Percentiles rank a stretch among this genome's conserved stretches.
Evolutionary conservation across 2,113 vertebrate species (phyloP).

Genomic region (Gymnorhina tibicen): DNA sequence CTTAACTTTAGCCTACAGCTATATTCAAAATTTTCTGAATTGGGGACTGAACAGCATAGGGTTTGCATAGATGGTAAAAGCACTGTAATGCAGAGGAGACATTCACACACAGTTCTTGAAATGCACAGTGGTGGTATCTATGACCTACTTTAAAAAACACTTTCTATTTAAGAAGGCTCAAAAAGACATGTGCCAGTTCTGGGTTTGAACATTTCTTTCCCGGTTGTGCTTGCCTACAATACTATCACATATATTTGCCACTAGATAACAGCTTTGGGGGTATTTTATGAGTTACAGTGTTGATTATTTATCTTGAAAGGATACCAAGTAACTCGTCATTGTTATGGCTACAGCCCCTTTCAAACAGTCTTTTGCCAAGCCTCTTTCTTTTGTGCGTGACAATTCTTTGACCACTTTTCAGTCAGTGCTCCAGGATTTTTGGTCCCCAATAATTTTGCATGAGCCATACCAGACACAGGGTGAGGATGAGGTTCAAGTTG

Average conservation of each 20-base stretch:
- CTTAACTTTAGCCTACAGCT: background rate
- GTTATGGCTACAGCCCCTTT: background rate
- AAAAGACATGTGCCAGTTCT: background rate
- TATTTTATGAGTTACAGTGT: background rate
- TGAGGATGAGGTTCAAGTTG: background rate
- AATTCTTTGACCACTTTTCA: background rate
- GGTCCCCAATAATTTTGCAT: background rate
- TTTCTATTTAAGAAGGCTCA: background rate
- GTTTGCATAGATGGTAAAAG: background rate
- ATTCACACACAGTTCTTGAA: background rate
- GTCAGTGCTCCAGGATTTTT: background rate
- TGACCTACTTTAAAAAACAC: background rate
- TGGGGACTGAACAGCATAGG: background rate
- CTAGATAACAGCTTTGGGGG: background rate
- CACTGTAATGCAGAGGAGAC: background rate
- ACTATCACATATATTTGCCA: background rate
- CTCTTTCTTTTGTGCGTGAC: background rate
- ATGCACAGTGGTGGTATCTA: background rate
- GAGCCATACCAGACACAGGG: background rate
- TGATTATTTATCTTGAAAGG: background rate
- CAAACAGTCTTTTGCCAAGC: background rate
- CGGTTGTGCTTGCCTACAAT: background rate
- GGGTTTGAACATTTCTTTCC: background rate
- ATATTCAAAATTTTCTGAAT: background rate
- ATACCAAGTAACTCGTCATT: background rate